Base-by-base conservation (phyloP, 2,113 vertebrate species). In the Calypte anna region DNA sequence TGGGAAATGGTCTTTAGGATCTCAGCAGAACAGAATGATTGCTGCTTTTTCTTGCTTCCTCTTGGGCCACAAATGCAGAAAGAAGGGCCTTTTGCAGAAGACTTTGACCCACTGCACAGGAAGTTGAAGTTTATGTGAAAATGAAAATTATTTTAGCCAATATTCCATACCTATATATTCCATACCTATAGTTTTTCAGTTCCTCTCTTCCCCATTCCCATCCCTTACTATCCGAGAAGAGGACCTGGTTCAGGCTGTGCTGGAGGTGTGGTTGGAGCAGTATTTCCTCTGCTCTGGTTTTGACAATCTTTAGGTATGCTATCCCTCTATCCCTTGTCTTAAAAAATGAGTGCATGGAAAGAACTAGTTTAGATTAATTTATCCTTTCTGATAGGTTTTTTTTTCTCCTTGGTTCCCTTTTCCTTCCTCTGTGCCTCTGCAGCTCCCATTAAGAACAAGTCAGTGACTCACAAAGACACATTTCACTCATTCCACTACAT, bases 381-480 rank as follows among this genome's bases (percentile, higher is more conserved):
- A 73, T 88, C 80, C 30, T 68, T 91, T 62, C 50, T 79, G 50
- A 31, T 33, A 88, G 58, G 36, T 38, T 38, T 77, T 40, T 87
- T 55, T 91, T 63, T 82, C 91, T 93, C 77, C 30, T 91, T 77
- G 53, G 43, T 28, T 88, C 79, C 55, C 58, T 93, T 85, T 90
- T 84, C 69, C 76, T 72, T 91, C 70, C n/a, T 38, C 79, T 78
- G 72, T 15, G 57, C 64, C 93, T 96, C 68, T 79, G 36, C 80
- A 90, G 91, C 73, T 95, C 80, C 94, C 82, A 75, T 86, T 73
- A 91, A 72, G 93, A 93, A 28, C 69, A 88, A 96, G 92, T 86
- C 93, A 91, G 88, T 95, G 94, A 96, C 88, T 96, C 95, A 96
- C n/a, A 97, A 93, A 95, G 92, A 61, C 77, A 94, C 88, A 64